phyloP scores from a whole-genome alignment of 2,888 invertebrate genomes.

The Morinoia aosen region DNA sequence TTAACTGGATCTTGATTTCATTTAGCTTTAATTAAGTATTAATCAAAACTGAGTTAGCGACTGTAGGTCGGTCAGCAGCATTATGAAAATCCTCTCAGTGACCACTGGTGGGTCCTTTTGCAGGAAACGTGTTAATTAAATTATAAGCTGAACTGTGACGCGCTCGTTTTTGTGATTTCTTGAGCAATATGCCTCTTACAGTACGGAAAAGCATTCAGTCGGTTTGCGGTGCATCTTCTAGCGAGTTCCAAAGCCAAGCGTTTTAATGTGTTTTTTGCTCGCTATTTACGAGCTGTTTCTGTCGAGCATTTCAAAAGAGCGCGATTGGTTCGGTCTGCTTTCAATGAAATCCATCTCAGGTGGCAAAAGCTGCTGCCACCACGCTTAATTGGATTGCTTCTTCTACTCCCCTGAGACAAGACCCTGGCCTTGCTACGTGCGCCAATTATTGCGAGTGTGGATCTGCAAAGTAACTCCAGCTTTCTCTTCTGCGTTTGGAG shows the following conservation, averaged over 20 bases:
- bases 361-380: background rate
- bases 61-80: no score
- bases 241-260: background rate
- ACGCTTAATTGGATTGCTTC: conserved; percentile 30
- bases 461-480: background rate
- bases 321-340: conserved; percentile 15
- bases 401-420: background rate
- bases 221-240: background rate
- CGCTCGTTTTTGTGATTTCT: background rate
- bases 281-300: conserved; percentile 1
- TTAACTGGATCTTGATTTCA: no score
- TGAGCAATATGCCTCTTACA: background rate
- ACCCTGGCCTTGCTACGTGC: background rate
- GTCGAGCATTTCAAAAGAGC: background rate
- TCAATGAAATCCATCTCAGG: conserved; percentile 25
- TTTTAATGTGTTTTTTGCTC: background rate
- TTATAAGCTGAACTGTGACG: background rate
- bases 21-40: no score
- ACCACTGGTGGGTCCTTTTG: no score
- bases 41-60: no score
- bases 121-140: no score
- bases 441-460: background rate
- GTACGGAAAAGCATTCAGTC: background rate
- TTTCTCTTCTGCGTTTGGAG: background rate
- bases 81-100: no score